Conservation (phyloP, 1,140 invertebrate species). For the Zaprionus camerounensis region DNA sequence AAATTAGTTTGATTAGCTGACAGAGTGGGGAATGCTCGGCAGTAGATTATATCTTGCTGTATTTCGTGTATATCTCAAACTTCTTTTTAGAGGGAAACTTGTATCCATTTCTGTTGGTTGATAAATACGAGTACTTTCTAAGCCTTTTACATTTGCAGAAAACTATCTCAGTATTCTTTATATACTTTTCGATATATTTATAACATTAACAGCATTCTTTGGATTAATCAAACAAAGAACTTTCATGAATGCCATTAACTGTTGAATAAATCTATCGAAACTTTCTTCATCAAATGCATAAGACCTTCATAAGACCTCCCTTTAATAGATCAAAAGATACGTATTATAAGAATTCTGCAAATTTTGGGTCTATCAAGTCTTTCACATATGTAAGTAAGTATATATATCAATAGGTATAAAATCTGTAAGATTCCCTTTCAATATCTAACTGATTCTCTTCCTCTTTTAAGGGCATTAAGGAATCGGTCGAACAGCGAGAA, state of each 20-base stretch:
- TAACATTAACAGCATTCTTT: no score
- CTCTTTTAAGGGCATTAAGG: neutral
- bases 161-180: no score
- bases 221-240: neutral
- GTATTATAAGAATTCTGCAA: no score
- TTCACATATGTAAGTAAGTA: no score
- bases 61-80: neutral
- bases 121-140: neutral
- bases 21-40: neutral
- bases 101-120: neutral
- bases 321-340: no score
- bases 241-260: neutral
- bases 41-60: neutral
- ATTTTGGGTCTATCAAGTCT: neutral
- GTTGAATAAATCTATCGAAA: neutral
- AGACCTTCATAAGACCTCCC: no score
- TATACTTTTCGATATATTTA: no score
- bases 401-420: neutral
- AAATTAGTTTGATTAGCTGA: slow-evolving; percentile 1
- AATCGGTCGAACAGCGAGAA: neutral
- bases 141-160: neutral
- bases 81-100: neutral
- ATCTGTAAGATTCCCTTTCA: neutral
- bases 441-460: neutral
- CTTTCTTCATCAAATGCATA: no score